phyloP scores from a whole-genome alignment of 2,797 vertebrate genomes.

The Sternarchorhynchus goeldii region DNA sequence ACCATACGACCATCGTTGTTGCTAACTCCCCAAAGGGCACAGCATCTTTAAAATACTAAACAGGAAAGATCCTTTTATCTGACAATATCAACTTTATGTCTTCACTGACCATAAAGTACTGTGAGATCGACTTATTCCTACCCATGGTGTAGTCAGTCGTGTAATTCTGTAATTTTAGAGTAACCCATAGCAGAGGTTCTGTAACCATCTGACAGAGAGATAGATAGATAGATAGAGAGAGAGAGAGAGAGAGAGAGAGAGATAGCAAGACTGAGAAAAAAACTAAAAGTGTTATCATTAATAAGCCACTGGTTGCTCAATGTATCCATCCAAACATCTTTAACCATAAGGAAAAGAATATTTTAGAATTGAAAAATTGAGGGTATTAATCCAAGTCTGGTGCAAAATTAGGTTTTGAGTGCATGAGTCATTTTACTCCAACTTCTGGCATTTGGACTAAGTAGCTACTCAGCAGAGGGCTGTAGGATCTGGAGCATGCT shows the following conservation, averaged over 20 bases:
- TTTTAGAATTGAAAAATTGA: neutral
- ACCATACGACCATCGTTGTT: neutral
- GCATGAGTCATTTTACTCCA: neutral
- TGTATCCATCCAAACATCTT: neutral
- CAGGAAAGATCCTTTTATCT: constrained; percentile 1
- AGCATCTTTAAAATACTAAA: neutral
- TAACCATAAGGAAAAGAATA: neutral
- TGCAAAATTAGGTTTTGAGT: constrained; percentile 30
- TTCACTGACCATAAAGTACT: constrained; percentile 2
- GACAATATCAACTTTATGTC: neutral
- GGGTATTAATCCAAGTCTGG: constrained; percentile 9
- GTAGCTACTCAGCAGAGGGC: constrained; percentile 32
- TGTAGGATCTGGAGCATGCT: constrained; percentile 8
- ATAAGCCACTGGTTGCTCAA: neutral
- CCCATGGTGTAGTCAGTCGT: constrained; percentile 1
- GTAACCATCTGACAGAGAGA: neutral
- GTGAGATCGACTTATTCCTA: constrained; percentile 6
- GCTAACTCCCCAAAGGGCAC: neutral
- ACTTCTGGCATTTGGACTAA: constrained; percentile 30
- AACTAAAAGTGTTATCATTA: neutral
- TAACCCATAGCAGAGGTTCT: neutral
- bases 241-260: neutral
- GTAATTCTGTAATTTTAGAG: neutral
- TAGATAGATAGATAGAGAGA: neutral
- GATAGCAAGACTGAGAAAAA: neutral